Evolutionary conservation across 64 coral and sea anemone species (phyloP), one percentile per base, ranked within the genome.

Genomic region (Montipora foliosa): DNA sequence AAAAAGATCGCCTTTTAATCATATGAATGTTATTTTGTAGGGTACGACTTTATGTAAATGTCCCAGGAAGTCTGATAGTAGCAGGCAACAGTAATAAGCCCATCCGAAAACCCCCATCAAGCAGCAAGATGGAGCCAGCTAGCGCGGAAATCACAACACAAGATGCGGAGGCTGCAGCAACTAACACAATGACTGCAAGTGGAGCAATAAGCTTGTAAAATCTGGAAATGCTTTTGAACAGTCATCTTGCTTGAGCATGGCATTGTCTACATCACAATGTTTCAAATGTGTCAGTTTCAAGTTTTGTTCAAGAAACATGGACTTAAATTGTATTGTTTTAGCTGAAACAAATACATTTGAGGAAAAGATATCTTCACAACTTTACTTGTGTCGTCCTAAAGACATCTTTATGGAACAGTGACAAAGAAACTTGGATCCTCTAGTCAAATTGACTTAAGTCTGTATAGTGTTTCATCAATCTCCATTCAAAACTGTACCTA

Each of bases 31-130:
- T 16, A 24, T 79, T 60, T 5, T 77, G 62, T 61, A 93, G 92
- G 73, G 92, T 93, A 44, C 71, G 92, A 14, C 84, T 93, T 51
- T 93, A 93, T 66, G 74, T 79, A 4, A 93, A 93, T 93, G 92
- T 93, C 25, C 92, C 92, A 55, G 92, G 92, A 75, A 93, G 92
- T 70, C 76, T 93, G 1, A 93, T 93, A 22, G 87, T 93, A 21
- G 86, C 85, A 53, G 86, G 75, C 12, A 79, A 76, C 77, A 93
- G 84, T 78, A 93, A 93, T 46, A 85, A 88, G 77, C 92, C 92
- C 9, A 93, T 87, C 67, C 79, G 86, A 69, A 72, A 82, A 49
- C 90, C 90, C 5, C 51, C 74, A 47, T 92, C 90, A 77, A 92
- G 90, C 72, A 92, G 55, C 8, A 92, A 92, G 60, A 76, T 92